Base-by-base conservation (phyloP, 2,797 vertebrate genomes). In the Lophius americanus region DNA sequence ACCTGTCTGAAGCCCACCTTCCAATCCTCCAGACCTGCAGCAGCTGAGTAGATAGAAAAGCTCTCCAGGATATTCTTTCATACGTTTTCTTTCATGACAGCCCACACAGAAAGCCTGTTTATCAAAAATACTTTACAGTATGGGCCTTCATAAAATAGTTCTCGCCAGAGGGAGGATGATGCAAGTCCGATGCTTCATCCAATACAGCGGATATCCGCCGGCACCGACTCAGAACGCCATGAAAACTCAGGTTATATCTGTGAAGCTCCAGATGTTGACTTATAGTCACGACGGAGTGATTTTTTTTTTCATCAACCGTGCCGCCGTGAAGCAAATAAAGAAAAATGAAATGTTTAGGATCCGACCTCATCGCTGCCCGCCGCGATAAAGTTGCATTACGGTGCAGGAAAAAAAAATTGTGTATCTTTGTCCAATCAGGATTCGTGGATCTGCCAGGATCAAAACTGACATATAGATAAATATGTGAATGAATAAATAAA, bases 1-100 rank as follows among this genome's bases (percentile, higher is more conserved):
- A 44, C 57, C 60, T 65, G 41, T 76, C 63, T 81, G 70, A 76
- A 65, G 51, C 55, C 37, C 37, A 47, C 64, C 13, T 52, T 50
- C n/a, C 47, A 62, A 39, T 68, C 61, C 9, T 62, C 37, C 14
- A 47, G 50, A 41, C 38, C 61, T 68, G 38, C 48, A 71, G 68
- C 71, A 84, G 70, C 65, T 59, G 48, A 46, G 54, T 51, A 49
- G 48, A 61, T 66, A 68, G 39, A 37, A 38, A 56, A 61, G 38
- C 41, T 13, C 49, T 52, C 23, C 8, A 33, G 42, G 11, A 36
- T 48, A 0, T 9, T 58, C 39, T 38, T 37, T 51, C 47, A 69
- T 33, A 9, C 37, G 47, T 38, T 47, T 36, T 54, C 3, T 10
- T 42, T 13, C 14, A 9, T 47, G 41, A 46, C 39, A 60, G 10